Conservation (phyloP, 2,888 invertebrate genomes). For the Atherix ibis region DNA sequence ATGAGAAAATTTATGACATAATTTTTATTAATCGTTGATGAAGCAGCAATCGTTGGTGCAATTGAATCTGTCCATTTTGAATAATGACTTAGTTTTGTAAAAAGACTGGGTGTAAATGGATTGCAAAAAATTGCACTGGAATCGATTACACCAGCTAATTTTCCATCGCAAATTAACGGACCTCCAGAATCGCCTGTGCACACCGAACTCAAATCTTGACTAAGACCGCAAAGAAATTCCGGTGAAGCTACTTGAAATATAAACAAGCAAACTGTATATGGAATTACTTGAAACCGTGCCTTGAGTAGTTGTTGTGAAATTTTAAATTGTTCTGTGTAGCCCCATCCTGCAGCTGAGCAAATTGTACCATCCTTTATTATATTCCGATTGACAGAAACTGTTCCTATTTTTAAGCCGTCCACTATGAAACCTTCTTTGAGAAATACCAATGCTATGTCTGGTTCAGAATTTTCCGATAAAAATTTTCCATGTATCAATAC, state of each 20-base stretch:
- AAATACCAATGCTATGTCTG: constrained; percentile 4
- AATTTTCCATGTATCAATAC: constrained; percentile 4
- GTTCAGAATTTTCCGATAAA: constrained; percentile 3
- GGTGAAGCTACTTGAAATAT: constrained; percentile 3
- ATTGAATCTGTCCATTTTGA: constrained; percentile 5
- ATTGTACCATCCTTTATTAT: neutral
- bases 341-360: constrained; percentile 9
- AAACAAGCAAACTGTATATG: constrained; percentile 3
- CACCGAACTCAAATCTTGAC: constrained; percentile 1
- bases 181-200: constrained; percentile 10
- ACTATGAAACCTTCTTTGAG: constrained; percentile 1
- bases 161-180: constrained; percentile 8
- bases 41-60: no score
- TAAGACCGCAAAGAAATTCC: constrained; percentile 7
- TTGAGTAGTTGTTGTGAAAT: constrained; percentile 3
- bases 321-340: constrained; percentile 1
- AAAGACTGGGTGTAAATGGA: constrained; percentile 5
- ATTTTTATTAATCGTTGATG: no score
- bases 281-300: constrained; percentile 4
- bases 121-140: constrained; percentile 9
- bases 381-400: neutral
- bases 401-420: constrained; percentile 4
- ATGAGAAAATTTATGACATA: no score
- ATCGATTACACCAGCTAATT: constrained; percentile 7
- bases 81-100: constrained; percentile 5